Evolutionary conservation across 2,113 vertebrate genomes (phyloP).

Genomic region (Acinonyx jubatus): DNA sequence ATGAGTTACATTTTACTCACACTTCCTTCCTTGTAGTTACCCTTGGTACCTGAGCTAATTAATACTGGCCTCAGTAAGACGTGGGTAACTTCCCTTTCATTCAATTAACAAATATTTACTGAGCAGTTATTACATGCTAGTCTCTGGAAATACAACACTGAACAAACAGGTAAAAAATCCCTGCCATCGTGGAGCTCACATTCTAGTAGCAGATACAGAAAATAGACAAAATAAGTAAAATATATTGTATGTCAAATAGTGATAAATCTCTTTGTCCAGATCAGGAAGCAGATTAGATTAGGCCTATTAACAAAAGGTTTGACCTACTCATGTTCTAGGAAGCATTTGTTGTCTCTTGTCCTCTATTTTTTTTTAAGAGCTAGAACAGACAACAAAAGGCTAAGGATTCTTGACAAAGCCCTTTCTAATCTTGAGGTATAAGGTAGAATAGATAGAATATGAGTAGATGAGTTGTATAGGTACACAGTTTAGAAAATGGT

Average conservation of each 20-base stretch:
- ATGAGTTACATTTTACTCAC: background rate
- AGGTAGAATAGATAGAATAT: constrained; percentile 7
- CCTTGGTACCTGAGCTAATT: background rate
- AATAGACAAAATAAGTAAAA: constrained; percentile 39
- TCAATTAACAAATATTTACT: constrained; percentile 40
- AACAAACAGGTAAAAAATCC: constrained; percentile 16
- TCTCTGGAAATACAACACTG: constrained; percentile 20
- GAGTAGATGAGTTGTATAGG: background rate
- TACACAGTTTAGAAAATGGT: background rate
- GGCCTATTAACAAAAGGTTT: background rate
- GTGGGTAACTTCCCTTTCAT: background rate
- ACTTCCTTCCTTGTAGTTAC: constrained; percentile 18
- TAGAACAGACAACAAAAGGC: background rate
- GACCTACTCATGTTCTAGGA: background rate
- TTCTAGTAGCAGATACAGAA: background rate
- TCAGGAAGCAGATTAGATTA: background rate
- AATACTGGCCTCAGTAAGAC: background rate
- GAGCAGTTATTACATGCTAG: background rate
- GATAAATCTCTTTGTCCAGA: constrained; percentile 15
- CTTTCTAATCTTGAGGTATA: background rate
- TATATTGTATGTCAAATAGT: background rate
- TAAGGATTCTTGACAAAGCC: background rate
- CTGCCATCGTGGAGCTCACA: background rate
- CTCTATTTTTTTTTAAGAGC: background rate
- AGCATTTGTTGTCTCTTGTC: background rate